These are phyloP conservation scores for Notodonta dromedarius DNA, from an alignment of 2,888 invertebrate species.

Conservation along the genomic window DNA sequence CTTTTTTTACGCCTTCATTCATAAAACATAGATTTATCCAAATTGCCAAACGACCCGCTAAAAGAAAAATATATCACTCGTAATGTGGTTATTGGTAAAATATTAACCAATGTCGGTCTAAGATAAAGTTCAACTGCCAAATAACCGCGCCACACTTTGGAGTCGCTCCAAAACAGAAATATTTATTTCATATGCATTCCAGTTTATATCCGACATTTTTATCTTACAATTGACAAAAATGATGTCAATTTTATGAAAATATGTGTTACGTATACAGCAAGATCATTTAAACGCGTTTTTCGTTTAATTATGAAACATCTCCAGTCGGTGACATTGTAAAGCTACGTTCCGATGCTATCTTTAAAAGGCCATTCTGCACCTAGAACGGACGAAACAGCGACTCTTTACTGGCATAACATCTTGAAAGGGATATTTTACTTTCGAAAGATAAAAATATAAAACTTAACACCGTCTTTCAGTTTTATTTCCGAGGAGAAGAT, in stretches of 20 bases:
- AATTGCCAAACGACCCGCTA: too few relatives aligned
- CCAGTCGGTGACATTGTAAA: conserved; percentile 10
- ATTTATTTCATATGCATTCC: not conserved
- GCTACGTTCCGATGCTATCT: conserved; percentile 4
- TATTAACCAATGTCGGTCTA: conserved; percentile 33
- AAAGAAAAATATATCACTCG: not conserved
- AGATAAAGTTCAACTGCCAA: conserved; percentile 39
- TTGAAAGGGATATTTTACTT: conserved; percentile 5
- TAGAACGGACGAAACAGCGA: not conserved
- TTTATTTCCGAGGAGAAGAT: conserved; percentile 12
- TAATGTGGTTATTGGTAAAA: conserved; percentile 16
- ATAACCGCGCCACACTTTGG: conserved; percentile 40
- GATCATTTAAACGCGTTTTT: too few relatives aligned
- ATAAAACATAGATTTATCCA: too few relatives aligned
- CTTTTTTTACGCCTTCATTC: too few relatives aligned
- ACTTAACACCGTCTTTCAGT: conserved; percentile 8
- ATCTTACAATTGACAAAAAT: too few relatives aligned
- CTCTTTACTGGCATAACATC: not conserved
- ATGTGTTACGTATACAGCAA: too few relatives aligned
- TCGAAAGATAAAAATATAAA: conserved; percentile 6
- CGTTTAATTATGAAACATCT: conserved; percentile 7
- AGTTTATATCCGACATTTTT: conserved; percentile 9
- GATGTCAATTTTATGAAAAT: not conserved
- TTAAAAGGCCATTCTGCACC: not conserved
- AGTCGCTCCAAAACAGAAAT: conserved; percentile 36